Evolutionary conservation across 2,113 vertebrate species (phyloP).

Genomic region (Lanius collurio): DNA sequence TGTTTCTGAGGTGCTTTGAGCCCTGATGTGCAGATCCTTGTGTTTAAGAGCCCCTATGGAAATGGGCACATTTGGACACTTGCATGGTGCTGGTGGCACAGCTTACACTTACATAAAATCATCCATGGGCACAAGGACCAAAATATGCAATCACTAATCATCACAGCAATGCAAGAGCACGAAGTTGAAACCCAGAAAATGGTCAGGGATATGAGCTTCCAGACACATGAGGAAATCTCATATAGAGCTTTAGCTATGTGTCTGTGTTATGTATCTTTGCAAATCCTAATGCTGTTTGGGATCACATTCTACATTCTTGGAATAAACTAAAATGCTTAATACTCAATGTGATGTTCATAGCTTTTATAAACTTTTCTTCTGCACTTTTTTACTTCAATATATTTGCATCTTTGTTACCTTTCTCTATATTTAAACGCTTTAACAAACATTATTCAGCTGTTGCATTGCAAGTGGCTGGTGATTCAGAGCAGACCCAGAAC

Average conservation of each 20-base stretch:
- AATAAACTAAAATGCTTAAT: not conserved
- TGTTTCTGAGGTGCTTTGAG: not conserved
- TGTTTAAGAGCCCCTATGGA: not conserved
- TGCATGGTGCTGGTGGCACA: rapidly evolving
- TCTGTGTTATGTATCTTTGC: not conserved
- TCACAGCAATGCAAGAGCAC: not conserved
- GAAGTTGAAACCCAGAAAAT: not conserved
- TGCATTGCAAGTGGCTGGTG: not conserved
- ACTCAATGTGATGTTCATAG: not conserved
- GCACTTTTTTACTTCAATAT: not conserved
- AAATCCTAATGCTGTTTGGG: not conserved
- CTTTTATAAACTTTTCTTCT: not conserved
- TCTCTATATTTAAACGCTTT: not conserved
- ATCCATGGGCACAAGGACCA: not conserved
- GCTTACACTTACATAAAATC: not conserved
- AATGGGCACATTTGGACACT: not conserved
- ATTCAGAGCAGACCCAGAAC: not conserved
- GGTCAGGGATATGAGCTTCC: not conserved
- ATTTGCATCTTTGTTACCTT: not conserved
- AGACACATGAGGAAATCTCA: not conserved
- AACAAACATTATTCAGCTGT: not conserved
- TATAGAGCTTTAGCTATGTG: not conserved
- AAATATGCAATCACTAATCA: not conserved
- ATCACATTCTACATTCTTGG: not conserved
- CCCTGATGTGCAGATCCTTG: not conserved